These are phyloP conservation scores for Isichthys henryi DNA, from an alignment of 2,113 vertebrate species.

Conservation along the genomic window DNA sequence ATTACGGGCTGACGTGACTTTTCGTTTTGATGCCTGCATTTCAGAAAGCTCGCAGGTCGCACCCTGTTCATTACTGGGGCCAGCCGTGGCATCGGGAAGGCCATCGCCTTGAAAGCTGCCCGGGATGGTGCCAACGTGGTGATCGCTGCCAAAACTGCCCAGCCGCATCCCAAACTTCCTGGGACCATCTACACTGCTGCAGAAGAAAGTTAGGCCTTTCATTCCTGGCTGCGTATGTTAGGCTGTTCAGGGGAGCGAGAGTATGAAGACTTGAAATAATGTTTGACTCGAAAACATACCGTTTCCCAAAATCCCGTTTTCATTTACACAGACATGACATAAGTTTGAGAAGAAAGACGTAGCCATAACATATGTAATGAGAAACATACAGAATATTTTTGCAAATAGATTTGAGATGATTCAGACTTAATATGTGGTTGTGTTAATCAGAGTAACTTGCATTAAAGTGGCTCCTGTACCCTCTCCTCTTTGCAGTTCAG, in stretches of 20 bases:
- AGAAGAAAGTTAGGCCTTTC: slow-evolving; percentile 71
- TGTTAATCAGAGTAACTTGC: not conserved
- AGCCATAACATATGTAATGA: not conserved
- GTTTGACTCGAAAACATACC: not conserved
- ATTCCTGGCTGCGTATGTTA: not conserved
- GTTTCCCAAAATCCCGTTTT: not conserved
- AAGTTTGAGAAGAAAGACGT: not conserved
- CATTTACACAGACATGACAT: not conserved
- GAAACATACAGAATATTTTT: not conserved
- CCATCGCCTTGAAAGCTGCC: slow-evolving; percentile 91
- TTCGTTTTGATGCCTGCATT: slow-evolving; percentile 16
- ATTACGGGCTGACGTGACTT: not conserved
- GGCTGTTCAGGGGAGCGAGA: not conserved
- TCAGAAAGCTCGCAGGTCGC: slow-evolving; percentile 81
- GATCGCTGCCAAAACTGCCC: slow-evolving; percentile 85
- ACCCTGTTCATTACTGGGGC: slow-evolving; percentile 93
- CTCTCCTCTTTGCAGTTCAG: slow-evolving; percentile 65
- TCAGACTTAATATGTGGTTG: not conserved
- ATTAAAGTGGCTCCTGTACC: not conserved
- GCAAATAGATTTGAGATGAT: not conserved
- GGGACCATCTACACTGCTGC: slow-evolving; percentile 92
- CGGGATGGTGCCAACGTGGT: slow-evolving; percentile 89
- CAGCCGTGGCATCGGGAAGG: slow-evolving; percentile 91
- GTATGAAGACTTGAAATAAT: not conserved
- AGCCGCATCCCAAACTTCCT: slow-evolving; percentile 77